These are phyloP conservation scores for Dasypogon diadema DNA, from an alignment of 2,888 invertebrate genomes.

Conservation along the genomic window DNA sequence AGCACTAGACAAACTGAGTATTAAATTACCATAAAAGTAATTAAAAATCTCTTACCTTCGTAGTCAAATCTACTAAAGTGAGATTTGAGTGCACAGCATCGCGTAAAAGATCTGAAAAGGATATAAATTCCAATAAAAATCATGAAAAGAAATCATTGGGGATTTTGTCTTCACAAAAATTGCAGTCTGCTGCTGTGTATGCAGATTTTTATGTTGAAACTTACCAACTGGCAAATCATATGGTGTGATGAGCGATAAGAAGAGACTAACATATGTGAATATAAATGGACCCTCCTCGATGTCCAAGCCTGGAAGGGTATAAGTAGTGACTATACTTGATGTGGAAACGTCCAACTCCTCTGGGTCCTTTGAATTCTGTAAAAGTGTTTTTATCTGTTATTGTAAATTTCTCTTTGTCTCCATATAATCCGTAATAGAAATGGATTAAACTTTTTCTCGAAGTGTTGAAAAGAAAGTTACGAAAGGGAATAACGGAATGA, in stretches of 20 bases:
- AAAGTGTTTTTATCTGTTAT: conserved; percentile 47
- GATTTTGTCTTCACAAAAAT: background rate
- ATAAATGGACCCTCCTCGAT: conserved; percentile 66
- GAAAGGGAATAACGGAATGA: background rate
- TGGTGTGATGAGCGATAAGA: conserved; percentile 68
- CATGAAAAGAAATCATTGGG: background rate
- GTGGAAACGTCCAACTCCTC: conserved; percentile 33
- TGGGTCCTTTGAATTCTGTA: conserved; percentile 52
- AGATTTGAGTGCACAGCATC: conserved; percentile 67
- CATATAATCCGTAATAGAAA: conserved; percentile 11
- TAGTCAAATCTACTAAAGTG: conserved; percentile 64
- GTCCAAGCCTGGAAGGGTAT: conserved; percentile 67
- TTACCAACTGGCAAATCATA: conserved; percentile 68
- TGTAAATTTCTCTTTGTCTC: conserved; percentile 29
- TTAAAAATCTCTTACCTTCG: conserved; percentile 67
- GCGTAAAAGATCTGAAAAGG: conserved; percentile 64
- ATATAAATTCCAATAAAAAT: conserved; percentile 36
- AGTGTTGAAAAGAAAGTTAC: background rate
- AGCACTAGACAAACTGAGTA: too few species aligned
- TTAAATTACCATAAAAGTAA: too few species aligned
- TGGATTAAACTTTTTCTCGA: background rate
- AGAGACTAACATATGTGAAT: conserved; percentile 68
- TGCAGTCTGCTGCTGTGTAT: background rate
- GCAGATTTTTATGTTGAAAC: conserved; percentile 51
- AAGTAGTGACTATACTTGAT: conserved; percentile 62